Evolutionary conservation across 2,797 vertebrate genomes (phyloP).

Genomic region (Peromyscus eremicus): DNA sequence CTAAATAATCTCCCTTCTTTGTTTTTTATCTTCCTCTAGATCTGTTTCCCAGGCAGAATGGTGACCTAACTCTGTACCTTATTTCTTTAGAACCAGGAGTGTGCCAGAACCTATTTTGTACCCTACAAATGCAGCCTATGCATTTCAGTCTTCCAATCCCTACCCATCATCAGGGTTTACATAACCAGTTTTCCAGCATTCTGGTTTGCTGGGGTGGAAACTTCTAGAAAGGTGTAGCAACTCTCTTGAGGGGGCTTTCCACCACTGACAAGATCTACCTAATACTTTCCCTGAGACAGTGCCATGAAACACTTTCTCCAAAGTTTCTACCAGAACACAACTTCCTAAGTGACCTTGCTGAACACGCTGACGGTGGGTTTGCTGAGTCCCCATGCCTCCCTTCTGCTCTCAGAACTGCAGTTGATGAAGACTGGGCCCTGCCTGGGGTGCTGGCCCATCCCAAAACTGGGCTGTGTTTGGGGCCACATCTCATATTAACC

Average conservation of each 20-base stretch:
- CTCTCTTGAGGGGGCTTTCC: background rate
- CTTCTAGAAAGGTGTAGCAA: background rate
- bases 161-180: background rate
- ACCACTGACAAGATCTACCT: background rate
- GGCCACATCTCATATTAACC: background rate
- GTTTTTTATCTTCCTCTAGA: background rate
- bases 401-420: background rate
- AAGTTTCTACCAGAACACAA: background rate
- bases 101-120: background rate
- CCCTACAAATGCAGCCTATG: background rate
- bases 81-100: background rate
- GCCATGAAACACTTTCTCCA: background rate
- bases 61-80: background rate
- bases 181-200: background rate
- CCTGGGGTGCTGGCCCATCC: background rate
- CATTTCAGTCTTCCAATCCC: rapidly evolving
- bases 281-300: background rate
- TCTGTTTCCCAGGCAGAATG: background rate
- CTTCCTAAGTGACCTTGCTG: background rate
- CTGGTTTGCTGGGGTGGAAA: background rate
- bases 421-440: background rate
- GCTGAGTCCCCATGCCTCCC: too few relatives aligned
- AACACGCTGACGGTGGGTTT: background rate
- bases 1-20: background rate
- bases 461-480: too few relatives aligned